Evolutionary conservation across 1,140 invertebrate genomes (phyloP).

Genomic region (Papilio aristodemus): DNA sequence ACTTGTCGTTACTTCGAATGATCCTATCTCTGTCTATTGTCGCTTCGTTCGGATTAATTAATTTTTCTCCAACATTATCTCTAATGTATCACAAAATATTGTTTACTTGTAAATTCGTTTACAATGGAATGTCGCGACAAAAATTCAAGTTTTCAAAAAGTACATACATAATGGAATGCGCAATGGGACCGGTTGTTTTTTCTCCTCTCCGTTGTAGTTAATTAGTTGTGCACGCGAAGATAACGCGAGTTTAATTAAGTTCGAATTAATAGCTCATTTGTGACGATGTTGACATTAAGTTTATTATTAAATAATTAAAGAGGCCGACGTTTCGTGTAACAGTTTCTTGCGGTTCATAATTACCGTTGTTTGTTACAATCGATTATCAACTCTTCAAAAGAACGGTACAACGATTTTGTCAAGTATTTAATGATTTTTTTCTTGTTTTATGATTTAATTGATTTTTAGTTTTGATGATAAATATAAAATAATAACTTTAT

Average conservation of each 20-base stretch:
- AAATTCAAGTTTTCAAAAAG: neutral
- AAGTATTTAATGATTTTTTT: too few relatives aligned
- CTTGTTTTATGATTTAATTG: too few relatives aligned
- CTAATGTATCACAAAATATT: constrained; percentile 5
- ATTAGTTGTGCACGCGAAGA: constrained; percentile 56
- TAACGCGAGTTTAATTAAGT: constrained; percentile 57
- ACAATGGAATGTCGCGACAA: neutral
- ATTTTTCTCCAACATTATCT: neutral
- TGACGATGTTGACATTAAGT: constrained; percentile 52
- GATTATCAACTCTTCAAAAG: neutral
- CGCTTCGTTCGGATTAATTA: neutral
- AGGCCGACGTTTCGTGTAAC: neutral
- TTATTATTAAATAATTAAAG: constrained; percentile 48
- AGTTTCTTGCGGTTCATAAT: neutral
- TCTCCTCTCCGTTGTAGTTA: constrained; percentile 38
- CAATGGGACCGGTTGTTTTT: constrained; percentile 19
- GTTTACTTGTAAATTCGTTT: neutral
- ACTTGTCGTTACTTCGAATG: neutral
- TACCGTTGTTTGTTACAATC: neutral
- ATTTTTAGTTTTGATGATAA: too few relatives aligned
- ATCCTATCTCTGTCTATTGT: neutral
- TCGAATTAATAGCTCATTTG: constrained; percentile 63
- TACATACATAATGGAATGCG: constrained; percentile 6
- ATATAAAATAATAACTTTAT: too few relatives aligned
- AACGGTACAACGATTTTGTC: neutral